Percentiles rank a stretch among this genome's conserved stretches.
These are phyloP conservation scores for Nephotettix cincticeps DNA, from an alignment of 1,140 invertebrate genomes.

Conservation along the genomic window DNA sequence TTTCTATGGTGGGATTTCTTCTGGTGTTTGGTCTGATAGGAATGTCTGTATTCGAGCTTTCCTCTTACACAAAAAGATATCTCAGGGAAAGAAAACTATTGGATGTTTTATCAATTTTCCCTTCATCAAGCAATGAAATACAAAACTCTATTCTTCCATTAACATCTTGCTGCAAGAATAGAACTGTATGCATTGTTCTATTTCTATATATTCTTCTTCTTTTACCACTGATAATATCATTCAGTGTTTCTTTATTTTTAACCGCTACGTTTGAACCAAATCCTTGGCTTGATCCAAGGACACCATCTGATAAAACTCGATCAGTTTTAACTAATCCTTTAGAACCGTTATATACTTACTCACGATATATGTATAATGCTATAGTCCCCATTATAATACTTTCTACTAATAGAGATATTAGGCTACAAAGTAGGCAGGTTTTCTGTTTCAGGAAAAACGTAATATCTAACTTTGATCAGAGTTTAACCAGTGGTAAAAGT, in stretches of 20 bases:
- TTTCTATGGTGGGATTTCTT: background rate
- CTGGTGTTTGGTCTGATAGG: background rate
- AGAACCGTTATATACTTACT: background rate
- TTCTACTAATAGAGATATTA: background rate
- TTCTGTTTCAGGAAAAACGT: background rate
- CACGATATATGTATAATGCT: background rate
- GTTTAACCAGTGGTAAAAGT: background rate
- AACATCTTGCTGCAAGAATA: background rate
- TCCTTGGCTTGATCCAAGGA: background rate
- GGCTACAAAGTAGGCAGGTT: background rate
- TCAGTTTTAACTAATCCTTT: background rate
- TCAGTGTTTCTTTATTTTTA: background rate
- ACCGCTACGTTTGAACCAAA: background rate
- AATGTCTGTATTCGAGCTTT: background rate
- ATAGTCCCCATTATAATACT: background rate
- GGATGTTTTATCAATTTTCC: background rate
- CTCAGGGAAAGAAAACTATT: background rate
- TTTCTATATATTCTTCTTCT: background rate
- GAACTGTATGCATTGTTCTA: background rate
- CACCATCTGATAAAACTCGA: background rate
- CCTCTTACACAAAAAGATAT: background rate
- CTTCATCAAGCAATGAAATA: background rate
- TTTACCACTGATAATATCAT: background rate
- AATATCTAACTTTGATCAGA: background rate
- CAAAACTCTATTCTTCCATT: background rate